Evolutionary conservation across 2,113 vertebrate species (phyloP).

Genomic region (Aleadryas rufinucha): DNA sequence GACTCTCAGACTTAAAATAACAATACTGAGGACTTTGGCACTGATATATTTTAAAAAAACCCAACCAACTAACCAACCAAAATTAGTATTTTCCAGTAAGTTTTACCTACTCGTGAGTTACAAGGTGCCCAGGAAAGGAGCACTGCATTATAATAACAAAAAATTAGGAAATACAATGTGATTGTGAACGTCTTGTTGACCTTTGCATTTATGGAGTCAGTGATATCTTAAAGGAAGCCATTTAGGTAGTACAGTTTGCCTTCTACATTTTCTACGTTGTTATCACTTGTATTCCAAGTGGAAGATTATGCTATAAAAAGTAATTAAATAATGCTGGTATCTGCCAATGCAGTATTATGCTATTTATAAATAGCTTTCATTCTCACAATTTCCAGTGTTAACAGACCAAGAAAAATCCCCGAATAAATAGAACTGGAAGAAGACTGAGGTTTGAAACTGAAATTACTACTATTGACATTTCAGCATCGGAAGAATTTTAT

Average conservation of each 20-base stretch:
- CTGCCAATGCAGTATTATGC: neutral
- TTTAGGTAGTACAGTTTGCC: neutral
- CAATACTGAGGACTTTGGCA: neutral
- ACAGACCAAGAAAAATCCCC: neutral
- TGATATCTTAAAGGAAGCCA: neutral
- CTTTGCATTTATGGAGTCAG: neutral
- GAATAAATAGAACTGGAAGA: neutral
- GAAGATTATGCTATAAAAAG: neutral
- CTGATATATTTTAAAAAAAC: neutral
- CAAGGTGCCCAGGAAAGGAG: neutral
- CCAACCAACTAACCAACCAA: neutral
- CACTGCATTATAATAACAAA: neutral
- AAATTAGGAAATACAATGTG: neutral
- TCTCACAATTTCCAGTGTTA: neutral
- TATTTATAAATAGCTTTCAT: neutral
- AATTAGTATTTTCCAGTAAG: neutral
- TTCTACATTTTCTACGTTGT: neutral
- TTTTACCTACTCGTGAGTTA: neutral
- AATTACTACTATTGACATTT: neutral
- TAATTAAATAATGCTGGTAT: neutral
- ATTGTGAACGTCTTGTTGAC: neutral
- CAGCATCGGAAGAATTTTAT: neutral
- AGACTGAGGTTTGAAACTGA: neutral
- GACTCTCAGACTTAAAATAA: neutral
- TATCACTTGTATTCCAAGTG: neutral